A percentile compares a stretch with the other conserved stretches of the same genome.
phyloP scores from a whole-genome alignment of 2,797 vertebrate genomes.

The Ptychobarbus kaznakovi region DNA sequence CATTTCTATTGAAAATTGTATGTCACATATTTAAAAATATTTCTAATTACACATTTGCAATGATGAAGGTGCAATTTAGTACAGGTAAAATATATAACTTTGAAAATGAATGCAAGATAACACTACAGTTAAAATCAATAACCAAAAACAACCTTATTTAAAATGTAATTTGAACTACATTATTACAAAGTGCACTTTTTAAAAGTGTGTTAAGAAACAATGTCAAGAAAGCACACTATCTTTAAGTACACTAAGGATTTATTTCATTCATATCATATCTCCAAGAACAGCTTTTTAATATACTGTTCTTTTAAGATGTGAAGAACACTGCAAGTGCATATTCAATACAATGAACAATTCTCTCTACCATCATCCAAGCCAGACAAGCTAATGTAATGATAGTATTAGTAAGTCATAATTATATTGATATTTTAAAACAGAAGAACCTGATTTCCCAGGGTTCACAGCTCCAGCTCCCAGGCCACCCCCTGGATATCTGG shows the following conservation, averaged over 20 bases:
- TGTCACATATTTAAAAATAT: too few relatives aligned
- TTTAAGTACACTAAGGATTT: neutral
- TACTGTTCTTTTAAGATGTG: neutral
- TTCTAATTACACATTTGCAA: too few relatives aligned
- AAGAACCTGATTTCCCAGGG: conserved; percentile 59
- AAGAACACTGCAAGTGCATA: neutral
- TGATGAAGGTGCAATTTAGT: too few relatives aligned
- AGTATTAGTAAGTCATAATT: conserved; percentile 11
- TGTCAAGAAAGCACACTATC: neutral
- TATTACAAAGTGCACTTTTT: neutral
- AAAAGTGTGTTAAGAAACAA: neutral
- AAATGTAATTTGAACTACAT: neutral
- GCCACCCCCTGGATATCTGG: conserved; percentile 55
- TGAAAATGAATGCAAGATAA: too few relatives aligned
- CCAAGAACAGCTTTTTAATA: neutral
- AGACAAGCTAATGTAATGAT: conserved; percentile 3
- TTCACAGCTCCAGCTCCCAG: conserved; percentile 49
- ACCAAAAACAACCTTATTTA: neutral
- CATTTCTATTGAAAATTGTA: too few relatives aligned
- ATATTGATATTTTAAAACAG: conserved; percentile 45
- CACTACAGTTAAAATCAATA: neutral
- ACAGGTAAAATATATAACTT: too few relatives aligned
- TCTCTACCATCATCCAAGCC: neutral
- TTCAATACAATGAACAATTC: neutral
- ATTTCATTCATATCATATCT: neutral